These are phyloP conservation scores for Hyposoter dolosus DNA, from an alignment of 2,888 invertebrate genomes.

Conservation along the genomic window DNA sequence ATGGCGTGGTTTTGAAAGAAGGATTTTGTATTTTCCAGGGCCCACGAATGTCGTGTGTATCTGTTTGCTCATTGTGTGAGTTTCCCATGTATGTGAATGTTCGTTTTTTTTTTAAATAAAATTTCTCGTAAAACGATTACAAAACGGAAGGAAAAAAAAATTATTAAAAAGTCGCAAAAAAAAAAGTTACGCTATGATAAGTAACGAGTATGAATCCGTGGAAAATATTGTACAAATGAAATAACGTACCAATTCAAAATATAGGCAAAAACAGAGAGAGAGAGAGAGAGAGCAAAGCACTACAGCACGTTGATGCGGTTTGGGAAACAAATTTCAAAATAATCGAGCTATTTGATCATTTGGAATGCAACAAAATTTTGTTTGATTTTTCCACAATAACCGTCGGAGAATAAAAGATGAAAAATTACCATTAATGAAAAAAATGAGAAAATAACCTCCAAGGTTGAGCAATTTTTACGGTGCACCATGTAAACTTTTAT, in stretches of 20 bases:
- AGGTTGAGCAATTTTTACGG: no score
- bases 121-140: conserved; percentile 31
- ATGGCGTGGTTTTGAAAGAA: conserved; percentile 11
- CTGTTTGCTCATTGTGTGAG: conserved; percentile 54
- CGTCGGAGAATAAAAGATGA: no score
- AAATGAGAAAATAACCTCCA: no score
- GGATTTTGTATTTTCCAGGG: conserved; percentile 19
- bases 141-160: background rate
- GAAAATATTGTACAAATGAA: conserved; percentile 2
- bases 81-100: conserved; percentile 19
- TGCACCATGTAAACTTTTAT: no score
- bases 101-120: background rate
- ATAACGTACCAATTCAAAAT: conserved; percentile 14
- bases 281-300: conserved; percentile 53
- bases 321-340: background rate
- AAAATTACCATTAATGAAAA: no score
- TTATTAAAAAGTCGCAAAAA: background rate
- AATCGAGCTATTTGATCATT: background rate
- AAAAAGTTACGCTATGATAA: conserved; percentile 4
- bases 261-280: conserved; percentile 38
- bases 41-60: conserved; percentile 51
- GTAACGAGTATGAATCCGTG: conserved; percentile 5
- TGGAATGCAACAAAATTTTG: conserved; percentile 7
- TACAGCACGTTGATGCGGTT: conserved; percentile 42
- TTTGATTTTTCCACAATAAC: background rate